These are phyloP conservation scores for Aproaerema taeniolella DNA, from an alignment of 2,888 invertebrate genomes.

Conservation along the genomic window DNA sequence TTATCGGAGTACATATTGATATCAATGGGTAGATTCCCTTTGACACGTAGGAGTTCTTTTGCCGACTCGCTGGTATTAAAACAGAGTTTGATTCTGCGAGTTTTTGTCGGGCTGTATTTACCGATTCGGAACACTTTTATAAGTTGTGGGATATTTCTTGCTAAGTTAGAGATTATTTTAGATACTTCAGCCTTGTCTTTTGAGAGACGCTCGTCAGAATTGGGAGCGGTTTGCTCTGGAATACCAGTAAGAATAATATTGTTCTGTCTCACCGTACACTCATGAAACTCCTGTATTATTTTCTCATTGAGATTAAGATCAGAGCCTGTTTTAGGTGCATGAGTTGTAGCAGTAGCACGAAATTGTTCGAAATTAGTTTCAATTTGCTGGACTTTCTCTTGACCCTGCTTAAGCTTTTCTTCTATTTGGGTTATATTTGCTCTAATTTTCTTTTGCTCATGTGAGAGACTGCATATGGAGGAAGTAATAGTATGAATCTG, in stretches of 20 bases:
- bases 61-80: too few relatives aligned
- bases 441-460: conserved; percentile 2
- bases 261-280: conserved; percentile 4
- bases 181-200: conserved; percentile 6
- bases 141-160: too few relatives aligned
- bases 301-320: not conserved
- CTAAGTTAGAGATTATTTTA: too few relatives aligned
- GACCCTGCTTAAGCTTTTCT: not conserved
- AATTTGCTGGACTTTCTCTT: not conserved
- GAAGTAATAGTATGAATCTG: conserved; percentile 5
- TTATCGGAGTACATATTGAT: too few relatives aligned
- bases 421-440: not conserved
- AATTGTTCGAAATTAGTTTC: not conserved
- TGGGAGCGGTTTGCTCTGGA: not conserved
- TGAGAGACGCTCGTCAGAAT: not conserved
- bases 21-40: too few relatives aligned
- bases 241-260: conserved; percentile 8
- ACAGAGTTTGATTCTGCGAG: too few relatives aligned
- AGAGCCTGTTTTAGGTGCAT: not conserved
- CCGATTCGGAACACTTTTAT: too few relatives aligned
- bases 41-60: too few relatives aligned
- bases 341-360: not conserved
- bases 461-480: not conserved
- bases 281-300: conserved; percentile 4
- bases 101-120: too few relatives aligned